Evolutionary conservation across 2,797 vertebrate species (phyloP), one percentile per base, ranked within the genome.

Genomic region (Enteromius argenteus): DNA sequence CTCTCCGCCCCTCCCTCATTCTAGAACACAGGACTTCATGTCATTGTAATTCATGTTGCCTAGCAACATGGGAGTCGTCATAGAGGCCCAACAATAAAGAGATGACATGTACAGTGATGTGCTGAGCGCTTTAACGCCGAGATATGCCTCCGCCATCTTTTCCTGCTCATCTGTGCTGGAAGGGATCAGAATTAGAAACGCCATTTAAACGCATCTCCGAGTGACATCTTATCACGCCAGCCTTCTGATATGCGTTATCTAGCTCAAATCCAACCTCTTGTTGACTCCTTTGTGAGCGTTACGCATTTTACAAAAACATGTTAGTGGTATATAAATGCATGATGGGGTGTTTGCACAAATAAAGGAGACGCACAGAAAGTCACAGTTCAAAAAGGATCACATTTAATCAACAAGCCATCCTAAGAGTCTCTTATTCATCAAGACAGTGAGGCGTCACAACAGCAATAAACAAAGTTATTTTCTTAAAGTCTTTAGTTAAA

Each of bases 11-110:
- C 86, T 72, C 87, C 86, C 86, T 83, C 80, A 74, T 86, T 84
- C 83, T 85, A 85, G 86, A 90, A 89, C 89, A 88, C 89, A 87
- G 83, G 86, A 79, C 72, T 64, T 81, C 76, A 73, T 88, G 85
- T 87, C 87, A 90, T 90, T 90, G 87, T 90, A 88, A 89, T 90
- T 88, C 86, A 85, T 90, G 89, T 90, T 90, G 89, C 89, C 86
- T 88, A 84, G 89, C 86, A 90, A 90, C 87, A 76, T 56, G 72
- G 86, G 80, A 87, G 84, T 86, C 84, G 89, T 89, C 89, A 89
- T 89, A 88, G 87, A 84, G 86, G 87, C 86, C 81, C 86, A 86
- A 87, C 87, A 88, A 89, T 89, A 87, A 88, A 85, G 86, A 83
- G 88, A 87, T 86, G 84, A 86, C 86, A 89, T 86, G 86, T 86